Base-by-base conservation (phyloP, 2,113 vertebrate genomes). In the Mirounga angustirostris region DNA sequence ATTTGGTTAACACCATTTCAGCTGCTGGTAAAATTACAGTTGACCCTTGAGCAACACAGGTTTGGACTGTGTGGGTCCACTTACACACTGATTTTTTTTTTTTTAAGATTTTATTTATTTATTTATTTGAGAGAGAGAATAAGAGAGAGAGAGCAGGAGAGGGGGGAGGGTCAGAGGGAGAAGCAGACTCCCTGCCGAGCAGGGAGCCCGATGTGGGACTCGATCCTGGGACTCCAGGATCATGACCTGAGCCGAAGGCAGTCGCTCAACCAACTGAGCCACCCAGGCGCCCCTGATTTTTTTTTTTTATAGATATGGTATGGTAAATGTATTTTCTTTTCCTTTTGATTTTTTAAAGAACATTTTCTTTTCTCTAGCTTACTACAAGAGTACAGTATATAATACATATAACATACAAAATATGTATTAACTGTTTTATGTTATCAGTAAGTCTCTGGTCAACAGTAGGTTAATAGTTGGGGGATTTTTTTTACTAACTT, bases 1-100 rank as follows among this genome's bases (percentile, higher is more conserved):
- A 43, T 87, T 92, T 96, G 84, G 18, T 79, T 56, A 58, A 65
- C 40, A 83, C 10, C 65, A 21, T 63, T 94, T 94, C 92, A 82
- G 26, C 33, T 33, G 52, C 46, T 73, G 61, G 12, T 43, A 96
- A 89, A 94, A 86, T 76, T 58, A 26, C 40, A 74, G 40, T 26
- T 74, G 40, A 74, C 36, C 36, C 69, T 73, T 73, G 69, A 73
- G 11, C 69, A 73, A 40, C n/a, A 71, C 36, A 24, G 71, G 12
- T 74, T 40, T 43, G 71, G 24, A 26, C 21, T 43, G 71, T 26
- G 22, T 74, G 22, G 22, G 11, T 14, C 40, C 36, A 74, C 36
- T 43, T 43, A 74, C 40, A 43, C 40, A 74, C 22, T 26, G 40
- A 26, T 74, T n/a, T 26, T 46, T 19, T 71, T 46, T 26, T 43